Evolutionary conservation across 2,888 invertebrate genomes (phyloP).

Genomic region (Orchestes rusci): DNA sequence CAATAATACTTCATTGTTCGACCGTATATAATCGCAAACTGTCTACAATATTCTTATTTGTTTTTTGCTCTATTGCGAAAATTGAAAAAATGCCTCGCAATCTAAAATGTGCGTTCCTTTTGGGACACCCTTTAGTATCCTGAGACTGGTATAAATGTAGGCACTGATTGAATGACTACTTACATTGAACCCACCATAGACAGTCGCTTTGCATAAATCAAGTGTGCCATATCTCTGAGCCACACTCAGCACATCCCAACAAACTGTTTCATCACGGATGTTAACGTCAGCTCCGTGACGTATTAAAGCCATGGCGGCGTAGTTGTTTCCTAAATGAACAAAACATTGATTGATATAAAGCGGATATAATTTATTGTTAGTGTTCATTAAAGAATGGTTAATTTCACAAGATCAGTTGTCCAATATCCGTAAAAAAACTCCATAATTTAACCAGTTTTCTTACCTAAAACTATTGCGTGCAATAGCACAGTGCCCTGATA

Average conservation of each 20-base stretch:
- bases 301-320: conserved; percentile 51
- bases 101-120: too few species aligned
- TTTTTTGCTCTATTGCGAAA: too few species aligned
- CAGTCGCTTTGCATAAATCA: conserved; percentile 40
- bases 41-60: too few species aligned
- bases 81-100: too few species aligned
- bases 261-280: conserved; percentile 50
- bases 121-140: too few species aligned
- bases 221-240: conserved; percentile 45
- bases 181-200: conserved; percentile 42
- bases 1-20: too few species aligned
- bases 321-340: conserved; percentile 32
- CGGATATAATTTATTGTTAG: background rate
- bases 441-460: too few species aligned
- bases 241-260: conserved; percentile 51
- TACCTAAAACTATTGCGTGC: conserved; percentile 38
- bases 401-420: too few species aligned
- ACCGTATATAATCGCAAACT: too few species aligned
- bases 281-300: conserved; percentile 59
- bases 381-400: background rate
- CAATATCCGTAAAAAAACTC: too few species aligned
- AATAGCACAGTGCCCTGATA: conserved; percentile 43
- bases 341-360: background rate
- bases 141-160: too few species aligned
- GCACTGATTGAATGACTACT: conserved; percentile 6